Evolutionary conservation across 2,797 vertebrate genomes (phyloP).

Genomic region (Rhinichthys osculus): DNA sequence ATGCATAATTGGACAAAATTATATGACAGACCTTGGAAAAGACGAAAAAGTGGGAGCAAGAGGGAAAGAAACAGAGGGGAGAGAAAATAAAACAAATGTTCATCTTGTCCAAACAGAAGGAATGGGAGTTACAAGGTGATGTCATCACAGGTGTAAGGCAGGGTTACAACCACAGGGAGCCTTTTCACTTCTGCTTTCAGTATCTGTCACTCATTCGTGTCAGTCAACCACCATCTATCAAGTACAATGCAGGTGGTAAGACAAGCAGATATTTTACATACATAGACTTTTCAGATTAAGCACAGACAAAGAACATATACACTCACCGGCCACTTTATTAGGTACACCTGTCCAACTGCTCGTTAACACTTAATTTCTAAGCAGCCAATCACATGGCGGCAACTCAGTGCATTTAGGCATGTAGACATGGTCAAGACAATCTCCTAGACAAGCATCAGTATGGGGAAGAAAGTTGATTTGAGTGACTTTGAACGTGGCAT

Average conservation of each 20-base stretch:
- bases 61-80: conserved; percentile 5
- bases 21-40: conserved; percentile 59
- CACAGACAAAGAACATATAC: not conserved
- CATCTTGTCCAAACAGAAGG: conserved; percentile 32
- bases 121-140: conserved; percentile 22
- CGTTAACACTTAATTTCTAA: too few relatives aligned
- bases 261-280: conserved; percentile 15
- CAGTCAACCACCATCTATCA: not conserved
- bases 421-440: too few relatives aligned
- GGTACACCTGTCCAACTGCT: too few relatives aligned
- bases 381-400: too few relatives aligned
- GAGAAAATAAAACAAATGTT: conserved; percentile 29
- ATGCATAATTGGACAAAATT: conserved; percentile 88
- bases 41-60: not conserved
- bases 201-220: conserved; percentile 35
- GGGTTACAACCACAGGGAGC: conserved; percentile 5
- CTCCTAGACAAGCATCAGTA: too few relatives aligned
- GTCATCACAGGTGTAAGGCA: conserved; percentile 23
- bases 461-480: too few relatives aligned
- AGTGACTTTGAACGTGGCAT: too few relatives aligned
- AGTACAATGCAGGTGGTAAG: not conserved
- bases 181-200: conserved; percentile 31
- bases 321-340: too few relatives aligned
- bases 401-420: too few relatives aligned
- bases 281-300: conserved; percentile 18